A percentile compares a stretch with the other conserved stretches of the same genome.
phyloP scores from a whole-genome alignment of 2,113 vertebrate species.

The Corythoichthys haematopterus region DNA sequence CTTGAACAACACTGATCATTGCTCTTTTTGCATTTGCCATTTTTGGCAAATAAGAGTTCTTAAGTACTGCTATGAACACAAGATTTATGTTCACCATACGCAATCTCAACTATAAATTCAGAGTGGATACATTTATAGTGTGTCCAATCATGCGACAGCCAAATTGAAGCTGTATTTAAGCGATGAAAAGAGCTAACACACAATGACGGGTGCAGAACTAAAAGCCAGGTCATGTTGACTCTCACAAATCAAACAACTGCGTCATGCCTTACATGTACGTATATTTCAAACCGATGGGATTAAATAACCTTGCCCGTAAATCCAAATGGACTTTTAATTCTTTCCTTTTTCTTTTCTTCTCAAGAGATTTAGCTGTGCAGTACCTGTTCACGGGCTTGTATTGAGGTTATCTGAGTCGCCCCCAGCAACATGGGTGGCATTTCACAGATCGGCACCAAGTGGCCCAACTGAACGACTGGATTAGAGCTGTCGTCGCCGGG shows the following conservation, averaged over 20 bases:
- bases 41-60: background rate
- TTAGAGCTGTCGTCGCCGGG: conserved; percentile 25
- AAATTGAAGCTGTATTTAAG: background rate
- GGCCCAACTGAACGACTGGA: conserved; percentile 27
- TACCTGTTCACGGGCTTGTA: conserved; percentile 35
- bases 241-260: conserved; percentile 3
- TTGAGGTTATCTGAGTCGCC: conserved; percentile 34
- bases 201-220: conserved; percentile 20
- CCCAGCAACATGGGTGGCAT: conserved; percentile 46
- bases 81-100: background rate
- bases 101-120: background rate
- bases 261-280: conserved; percentile 15
- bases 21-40: background rate
- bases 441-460: conserved; percentile 32
- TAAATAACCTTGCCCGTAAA: conserved; percentile 48
- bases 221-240: conserved; percentile 1
- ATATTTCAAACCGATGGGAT: conserved; percentile 31
- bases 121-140: background rate
- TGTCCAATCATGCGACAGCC: background rate
- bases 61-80: background rate
- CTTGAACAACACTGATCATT: background rate
- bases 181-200: background rate
- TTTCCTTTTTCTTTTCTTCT: conserved; percentile 18
- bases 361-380: conserved; percentile 24
- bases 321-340: conserved; percentile 40